These are phyloP conservation scores for Xiphophorus maculatus DNA, from an alignment of 2,113 vertebrate genomes.

Conservation along the genomic window DNA sequence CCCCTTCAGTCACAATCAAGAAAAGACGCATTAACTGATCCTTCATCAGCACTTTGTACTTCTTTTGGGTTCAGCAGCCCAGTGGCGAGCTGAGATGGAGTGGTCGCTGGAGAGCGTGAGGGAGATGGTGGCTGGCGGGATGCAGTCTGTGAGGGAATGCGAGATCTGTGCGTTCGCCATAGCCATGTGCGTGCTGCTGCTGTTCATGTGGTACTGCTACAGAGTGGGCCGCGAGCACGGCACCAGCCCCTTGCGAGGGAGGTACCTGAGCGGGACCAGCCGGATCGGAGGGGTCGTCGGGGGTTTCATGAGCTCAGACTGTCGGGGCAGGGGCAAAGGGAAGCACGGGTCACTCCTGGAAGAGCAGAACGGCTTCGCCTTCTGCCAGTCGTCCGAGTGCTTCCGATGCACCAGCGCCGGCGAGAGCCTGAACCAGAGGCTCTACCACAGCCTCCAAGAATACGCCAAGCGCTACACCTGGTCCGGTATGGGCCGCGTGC, in stretches of 20 bases:
- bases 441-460: slow-evolving; percentile 97
- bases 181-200: slow-evolving; percentile 85
- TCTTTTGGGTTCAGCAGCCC: slow-evolving; percentile 52
- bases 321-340: slow-evolving; percentile 66
- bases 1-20: slow-evolving; percentile 36
- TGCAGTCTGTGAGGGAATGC: slow-evolving; percentile 93
- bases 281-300: slow-evolving; percentile 68
- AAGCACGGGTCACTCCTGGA: slow-evolving; percentile 72
- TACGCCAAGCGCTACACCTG: slow-evolving; percentile 99
- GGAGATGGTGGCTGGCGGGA: slow-evolving; percentile 87
- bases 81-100: slow-evolving; percentile 69
- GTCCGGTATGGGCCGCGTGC: slow-evolving; percentile 97
- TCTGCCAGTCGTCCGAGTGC: slow-evolving; percentile 91
- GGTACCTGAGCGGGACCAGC: slow-evolving; percentile 71
- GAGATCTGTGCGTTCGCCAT: slow-evolving; percentile 85
- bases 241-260: slow-evolving; percentile 74
- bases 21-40: slow-evolving; percentile 63
- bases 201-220: slow-evolving; percentile 98
- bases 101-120: slow-evolving; percentile 91
- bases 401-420: slow-evolving; percentile 85
- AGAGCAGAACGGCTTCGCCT: slow-evolving; percentile 89
- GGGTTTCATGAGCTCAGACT: slow-evolving; percentile 71
- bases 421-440: slow-evolving; percentile 93
- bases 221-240: slow-evolving; percentile 94
- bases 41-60: slow-evolving; percentile 33